A percentile compares a stretch with the other conserved stretches of the same genome.
Conservation (phyloP, 1,140 invertebrate genomes). For the Notospermus geniculatus region DNA sequence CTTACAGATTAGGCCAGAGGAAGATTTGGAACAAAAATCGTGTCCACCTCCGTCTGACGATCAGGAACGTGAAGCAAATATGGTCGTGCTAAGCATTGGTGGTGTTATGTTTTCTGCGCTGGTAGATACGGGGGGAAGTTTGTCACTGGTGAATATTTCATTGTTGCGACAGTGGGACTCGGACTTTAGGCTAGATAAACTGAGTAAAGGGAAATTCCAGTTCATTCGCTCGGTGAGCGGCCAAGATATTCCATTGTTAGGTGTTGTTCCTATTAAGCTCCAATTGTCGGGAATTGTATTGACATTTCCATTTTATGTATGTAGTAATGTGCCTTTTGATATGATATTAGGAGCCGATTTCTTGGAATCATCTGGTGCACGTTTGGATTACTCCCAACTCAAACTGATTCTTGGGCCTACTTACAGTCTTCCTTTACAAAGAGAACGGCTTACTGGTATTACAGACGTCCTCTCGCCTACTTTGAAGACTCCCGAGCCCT, state of each 20-base stretch:
- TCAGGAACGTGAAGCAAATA: no score
- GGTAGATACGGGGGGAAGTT: no score
- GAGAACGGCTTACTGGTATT: neutral
- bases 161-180: no score
- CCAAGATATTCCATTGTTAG: neutral
- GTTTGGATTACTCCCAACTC: slow-evolving; percentile 6
- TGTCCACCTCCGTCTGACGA: no score
- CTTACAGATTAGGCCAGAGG: no score
- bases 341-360: slow-evolving; percentile 6
- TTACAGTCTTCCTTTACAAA: neutral
- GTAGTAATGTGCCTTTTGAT: neutral
- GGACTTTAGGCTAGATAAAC: neutral
- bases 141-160: no score
- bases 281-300: neutral
- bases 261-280: neutral
- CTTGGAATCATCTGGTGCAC: neutral
- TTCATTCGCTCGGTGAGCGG: neutral
- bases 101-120: no score
- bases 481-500: neutral
- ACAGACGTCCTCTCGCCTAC: neutral
- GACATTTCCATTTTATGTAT: neutral
- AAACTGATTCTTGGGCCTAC: neutral
- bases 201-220: neutral
- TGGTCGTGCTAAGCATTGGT: no score
- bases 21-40: no score